Conservation (phyloP, 2,113 vertebrate genomes). For the Amphilophus citrinellus region DNA sequence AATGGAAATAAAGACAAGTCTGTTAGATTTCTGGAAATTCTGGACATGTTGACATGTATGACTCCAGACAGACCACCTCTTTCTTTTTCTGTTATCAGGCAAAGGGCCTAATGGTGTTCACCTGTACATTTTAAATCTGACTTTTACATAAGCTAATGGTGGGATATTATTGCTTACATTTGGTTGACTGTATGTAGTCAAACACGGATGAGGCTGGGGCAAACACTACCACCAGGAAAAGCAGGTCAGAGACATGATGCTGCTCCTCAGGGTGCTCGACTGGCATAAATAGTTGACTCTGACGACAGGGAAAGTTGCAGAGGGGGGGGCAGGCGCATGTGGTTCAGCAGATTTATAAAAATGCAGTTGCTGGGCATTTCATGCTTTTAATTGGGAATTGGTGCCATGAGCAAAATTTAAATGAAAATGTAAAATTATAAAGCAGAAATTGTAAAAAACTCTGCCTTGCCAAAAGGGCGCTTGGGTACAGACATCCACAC, state of each 20-base stretch:
- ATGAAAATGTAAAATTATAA: constrained; percentile 1
- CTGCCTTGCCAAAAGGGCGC: neutral
- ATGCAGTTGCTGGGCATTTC: neutral
- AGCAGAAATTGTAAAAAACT: neutral
- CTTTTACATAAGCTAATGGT: neutral
- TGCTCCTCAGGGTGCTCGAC: neutral
- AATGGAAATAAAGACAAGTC: neutral
- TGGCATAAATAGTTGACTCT: neutral
- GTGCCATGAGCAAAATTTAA: neutral
- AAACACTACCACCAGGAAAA: neutral
- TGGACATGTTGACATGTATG: neutral
- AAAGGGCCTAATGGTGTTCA: neutral
- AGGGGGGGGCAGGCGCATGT: neutral
- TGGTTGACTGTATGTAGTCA: neutral
- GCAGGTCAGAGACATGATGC: neutral
- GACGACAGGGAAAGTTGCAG: neutral
- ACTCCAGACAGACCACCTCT: neutral
- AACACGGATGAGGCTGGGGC: neutral
- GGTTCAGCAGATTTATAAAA: neutral
- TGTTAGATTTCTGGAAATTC: neutral
- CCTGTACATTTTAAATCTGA: neutral
- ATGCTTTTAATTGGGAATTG: constrained; percentile 8
- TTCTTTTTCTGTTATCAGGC: neutral
- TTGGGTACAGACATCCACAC: constrained; percentile 8
- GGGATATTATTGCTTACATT: neutral